A percentile compares a stretch with the other conserved stretches of the same genome.
These are phyloP conservation scores for Entomobrya proxima DNA, from an alignment of 2,888 invertebrate genomes.

Conservation along the genomic window DNA sequence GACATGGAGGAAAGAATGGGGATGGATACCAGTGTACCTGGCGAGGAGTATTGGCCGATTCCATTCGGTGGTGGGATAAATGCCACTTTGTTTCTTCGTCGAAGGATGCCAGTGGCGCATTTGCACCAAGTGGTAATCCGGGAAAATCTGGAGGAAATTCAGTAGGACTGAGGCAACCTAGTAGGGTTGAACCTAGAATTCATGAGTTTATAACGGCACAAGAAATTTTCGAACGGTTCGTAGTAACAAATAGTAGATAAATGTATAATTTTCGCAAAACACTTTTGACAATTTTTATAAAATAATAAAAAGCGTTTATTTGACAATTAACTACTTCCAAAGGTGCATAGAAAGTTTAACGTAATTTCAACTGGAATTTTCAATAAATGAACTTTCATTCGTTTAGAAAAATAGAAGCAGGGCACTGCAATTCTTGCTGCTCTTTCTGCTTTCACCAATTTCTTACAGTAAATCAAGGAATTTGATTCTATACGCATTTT, in stretches of 20 bases:
- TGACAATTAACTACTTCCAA: too few species aligned
- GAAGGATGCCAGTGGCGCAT: neutral
- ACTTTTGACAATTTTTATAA: too few species aligned
- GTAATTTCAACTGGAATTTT: neutral
- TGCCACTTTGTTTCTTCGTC: neutral
- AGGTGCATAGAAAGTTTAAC: neutral
- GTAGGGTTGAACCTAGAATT: too few species aligned
- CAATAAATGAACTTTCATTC: neutral
- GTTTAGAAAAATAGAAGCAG: neutral
- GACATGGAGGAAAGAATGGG: neutral
- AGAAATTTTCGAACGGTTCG: too few species aligned
- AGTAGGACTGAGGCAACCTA: neutral
- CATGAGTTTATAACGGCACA: too few species aligned
- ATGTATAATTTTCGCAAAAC: too few species aligned
- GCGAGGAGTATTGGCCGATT: neutral
- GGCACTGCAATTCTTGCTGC: neutral
- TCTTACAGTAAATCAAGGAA: neutral
- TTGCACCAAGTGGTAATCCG: neutral
- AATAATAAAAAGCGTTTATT: too few species aligned
- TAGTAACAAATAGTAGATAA: too few species aligned
- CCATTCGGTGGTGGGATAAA: conserved; percentile 9
- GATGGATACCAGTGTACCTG: conserved; percentile 4
- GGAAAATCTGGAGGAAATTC: neutral
- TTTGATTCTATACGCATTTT: neutral
- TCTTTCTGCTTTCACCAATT: neutral